Evolutionary conservation across 64 coral and sea anemone species (phyloP), one percentile per base, ranked within the genome.

Genomic region (Stichodactyla helianthus): DNA sequence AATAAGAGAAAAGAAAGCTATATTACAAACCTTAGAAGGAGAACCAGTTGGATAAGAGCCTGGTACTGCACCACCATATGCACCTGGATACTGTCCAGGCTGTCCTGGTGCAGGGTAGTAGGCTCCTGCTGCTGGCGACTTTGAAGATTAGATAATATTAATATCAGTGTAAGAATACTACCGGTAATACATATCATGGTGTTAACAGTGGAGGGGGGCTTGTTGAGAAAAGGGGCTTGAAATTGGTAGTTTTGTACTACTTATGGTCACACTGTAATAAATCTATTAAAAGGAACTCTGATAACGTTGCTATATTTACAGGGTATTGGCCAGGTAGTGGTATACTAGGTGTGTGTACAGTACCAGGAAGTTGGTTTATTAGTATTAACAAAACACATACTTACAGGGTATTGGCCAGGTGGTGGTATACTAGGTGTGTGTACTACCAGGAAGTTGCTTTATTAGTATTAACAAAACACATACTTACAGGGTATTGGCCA

Each of bases 401-500:
- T 84, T 63, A 84, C 83, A 63, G 54, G 83, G 23, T 61, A 84
- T 16, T 84, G 54, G 17, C 54, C 83, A 26, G 83, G 83, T 63
- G 54, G 81, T 83, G 82, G 53, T 58, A 5, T 19, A 84, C 83
- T 23, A 62, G 83, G 26, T 44, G 35, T 44, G 35, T 44, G 35
- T 44, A 44, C 35, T 44, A 44, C 35, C 35, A 44, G 35, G 35
- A 44, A 44, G 35, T 44, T 44, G 35, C 1, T 44, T 44, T 44
- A 44, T 44, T 44, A 44, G 35, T 44, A 44, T 44, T 44, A 44
- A 44, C 52, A 50, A 27, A 0, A 74, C 25, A 13, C 22, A 82
- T 82, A 84, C 83, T 84, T 63, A 84, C 83, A 63, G 54, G 83
- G 23, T 61, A 84, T 16, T 84, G 54, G 17, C 54, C 83, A 25